These are phyloP conservation scores for Lobophora halterata DNA, from an alignment of 2,888 invertebrate species.

Conservation along the genomic window DNA sequence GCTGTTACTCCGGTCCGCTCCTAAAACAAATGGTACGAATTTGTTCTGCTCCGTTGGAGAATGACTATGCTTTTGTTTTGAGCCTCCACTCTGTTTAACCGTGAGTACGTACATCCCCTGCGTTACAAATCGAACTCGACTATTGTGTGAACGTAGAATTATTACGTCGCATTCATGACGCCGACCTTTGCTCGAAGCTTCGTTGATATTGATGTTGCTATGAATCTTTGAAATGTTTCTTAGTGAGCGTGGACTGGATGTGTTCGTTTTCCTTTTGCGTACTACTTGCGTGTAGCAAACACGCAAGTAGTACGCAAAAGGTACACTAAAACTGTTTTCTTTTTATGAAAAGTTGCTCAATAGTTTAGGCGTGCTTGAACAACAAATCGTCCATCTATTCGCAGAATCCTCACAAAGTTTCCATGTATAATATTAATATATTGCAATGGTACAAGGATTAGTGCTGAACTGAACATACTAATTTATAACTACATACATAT, in stretches of 20 bases:
- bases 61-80: constrained; percentile 46
- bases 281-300: background rate
- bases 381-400: too few relatives aligned
- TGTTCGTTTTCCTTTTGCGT: background rate
- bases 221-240: constrained; percentile 30
- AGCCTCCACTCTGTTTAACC: constrained; percentile 50
- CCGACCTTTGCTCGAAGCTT: constrained; percentile 35
- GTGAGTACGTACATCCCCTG: constrained; percentile 34
- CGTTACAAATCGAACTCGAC: constrained; percentile 51
- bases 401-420: too few relatives aligned
- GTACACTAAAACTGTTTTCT: too few relatives aligned
- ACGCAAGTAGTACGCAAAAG: too few relatives aligned
- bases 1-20: constrained; percentile 44
- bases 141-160: constrained; percentile 45
- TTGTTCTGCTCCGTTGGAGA: constrained; percentile 56
- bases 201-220: constrained; percentile 36
- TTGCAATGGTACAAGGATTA: too few relatives aligned
- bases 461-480: too few relatives aligned
- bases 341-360: too few relatives aligned
- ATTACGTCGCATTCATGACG: constrained; percentile 39
- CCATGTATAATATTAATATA: too few relatives aligned
- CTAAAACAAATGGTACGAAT: constrained; percentile 62
- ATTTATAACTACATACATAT: background rate
- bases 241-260: constrained; percentile 3
- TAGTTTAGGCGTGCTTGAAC: too few relatives aligned